Percentiles rank a stretch among this genome's conserved stretches.
Conservation (phyloP, 64 coral and sea anemone genomes). For the Actinia tenebrosa region DNA sequence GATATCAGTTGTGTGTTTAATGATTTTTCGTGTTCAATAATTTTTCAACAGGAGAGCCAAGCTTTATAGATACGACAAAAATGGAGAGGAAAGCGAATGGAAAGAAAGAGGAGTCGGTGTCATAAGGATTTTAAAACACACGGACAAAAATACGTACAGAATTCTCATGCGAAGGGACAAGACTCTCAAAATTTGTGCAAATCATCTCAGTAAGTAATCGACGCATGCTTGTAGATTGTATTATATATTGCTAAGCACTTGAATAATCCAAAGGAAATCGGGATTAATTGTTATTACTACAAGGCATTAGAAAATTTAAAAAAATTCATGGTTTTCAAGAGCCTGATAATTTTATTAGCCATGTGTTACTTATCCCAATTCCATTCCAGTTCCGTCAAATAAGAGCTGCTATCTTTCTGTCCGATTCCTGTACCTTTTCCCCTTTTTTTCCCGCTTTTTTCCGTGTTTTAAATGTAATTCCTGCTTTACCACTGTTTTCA, state of each 20-base stretch:
- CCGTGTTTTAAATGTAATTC: too few species aligned
- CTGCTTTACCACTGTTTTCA: too few species aligned
- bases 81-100: slow-evolving; percentile 78
- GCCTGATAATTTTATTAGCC: too few species aligned
- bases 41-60: slow-evolving; percentile 77
- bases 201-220: slow-evolving; percentile 84
- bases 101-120: slow-evolving; percentile 94
- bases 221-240: not conserved
- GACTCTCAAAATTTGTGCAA: slow-evolving; percentile 98
- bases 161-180: slow-evolving; percentile 96
- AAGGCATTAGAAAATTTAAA: too few species aligned
- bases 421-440: too few species aligned
- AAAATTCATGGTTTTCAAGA: too few species aligned
- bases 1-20: too few species aligned
- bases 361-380: too few species aligned
- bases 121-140: slow-evolving; percentile 87
- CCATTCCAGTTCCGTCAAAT: too few species aligned
- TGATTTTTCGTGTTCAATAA: not conserved
- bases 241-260: not conserved
- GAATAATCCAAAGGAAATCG: not conserved
- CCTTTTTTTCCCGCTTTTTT: too few species aligned
- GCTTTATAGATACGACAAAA: slow-evolving; percentile 83
- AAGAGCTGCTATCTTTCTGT: too few species aligned
- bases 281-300: not conserved
- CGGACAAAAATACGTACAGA: slow-evolving; percentile 60